These are phyloP conservation scores for Fukomys damarensis DNA, from an alignment of 2,113 vertebrate species.

Conservation along the genomic window DNA sequence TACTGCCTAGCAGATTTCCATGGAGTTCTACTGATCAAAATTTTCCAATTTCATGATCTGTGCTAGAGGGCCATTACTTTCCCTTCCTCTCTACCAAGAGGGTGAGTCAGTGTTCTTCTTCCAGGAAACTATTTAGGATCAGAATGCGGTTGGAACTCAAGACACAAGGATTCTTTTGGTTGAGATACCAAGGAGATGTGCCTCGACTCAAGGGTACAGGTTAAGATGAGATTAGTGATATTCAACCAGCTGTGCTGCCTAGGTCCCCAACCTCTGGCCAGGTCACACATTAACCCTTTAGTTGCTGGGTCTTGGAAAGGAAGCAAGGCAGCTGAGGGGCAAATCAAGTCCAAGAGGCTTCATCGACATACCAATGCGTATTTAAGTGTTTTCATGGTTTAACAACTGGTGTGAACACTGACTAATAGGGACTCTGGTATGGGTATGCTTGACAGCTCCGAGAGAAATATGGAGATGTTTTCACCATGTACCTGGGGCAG, in stretches of 20 bases:
- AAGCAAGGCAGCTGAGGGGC: not conserved
- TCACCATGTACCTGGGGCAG: constrained; percentile 72
- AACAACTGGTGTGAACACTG: not conserved
- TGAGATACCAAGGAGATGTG: not conserved
- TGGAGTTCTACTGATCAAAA: not conserved
- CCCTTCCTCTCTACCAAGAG: not conserved
- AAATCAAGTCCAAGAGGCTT: too few species aligned
- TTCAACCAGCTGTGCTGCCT: too few species aligned
- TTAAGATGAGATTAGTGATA: not conserved
- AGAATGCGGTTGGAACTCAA: not conserved
- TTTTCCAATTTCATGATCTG: not conserved
- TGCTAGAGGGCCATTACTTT: too few species aligned
- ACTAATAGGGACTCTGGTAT: not conserved
- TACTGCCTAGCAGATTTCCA: not conserved
- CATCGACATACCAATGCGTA: too few species aligned
- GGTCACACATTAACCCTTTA: not conserved
- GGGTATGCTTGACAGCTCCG: constrained; percentile 61
- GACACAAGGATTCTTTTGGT: not conserved
- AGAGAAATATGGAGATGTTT: constrained; percentile 79
- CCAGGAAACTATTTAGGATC: not conserved
- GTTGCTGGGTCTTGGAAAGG: not conserved
- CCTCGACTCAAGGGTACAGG: not conserved
- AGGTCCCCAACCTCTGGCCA: too few species aligned
- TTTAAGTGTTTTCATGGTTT: not conserved
- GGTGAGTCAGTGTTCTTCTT: not conserved